Evolutionary conservation across 2,888 invertebrate genomes (phyloP).

Genomic region (Barypeithes pellucidus): DNA sequence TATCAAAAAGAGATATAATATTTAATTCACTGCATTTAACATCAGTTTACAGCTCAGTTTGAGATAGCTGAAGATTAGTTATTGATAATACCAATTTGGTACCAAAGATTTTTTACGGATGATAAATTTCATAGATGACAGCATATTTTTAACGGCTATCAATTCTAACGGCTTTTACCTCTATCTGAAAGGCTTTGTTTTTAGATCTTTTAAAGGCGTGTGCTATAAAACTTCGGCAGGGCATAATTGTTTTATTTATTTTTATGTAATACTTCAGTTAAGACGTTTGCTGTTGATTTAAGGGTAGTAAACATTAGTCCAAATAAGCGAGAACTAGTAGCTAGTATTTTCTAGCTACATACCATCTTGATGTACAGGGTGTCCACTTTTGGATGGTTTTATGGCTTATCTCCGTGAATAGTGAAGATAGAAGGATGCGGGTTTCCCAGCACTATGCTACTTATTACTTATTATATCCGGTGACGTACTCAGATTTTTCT

Average conservation of each 20-base stretch:
- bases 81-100: constrained; percentile 23
- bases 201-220: constrained; percentile 11
- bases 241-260: neutral
- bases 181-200: neutral
- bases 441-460: too few relatives aligned
- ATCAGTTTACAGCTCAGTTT: constrained; percentile 13
- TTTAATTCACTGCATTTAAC: constrained; percentile 22
- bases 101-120: neutral
- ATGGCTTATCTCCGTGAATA: too few relatives aligned
- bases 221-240: neutral
- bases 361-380: too few relatives aligned
- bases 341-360: too few relatives aligned
- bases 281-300: too few relatives aligned
- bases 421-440: too few relatives aligned
- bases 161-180: neutral
- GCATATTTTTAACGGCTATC: constrained; percentile 10
- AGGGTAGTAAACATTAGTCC: too few relatives aligned
- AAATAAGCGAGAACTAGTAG: too few relatives aligned
- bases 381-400: too few relatives aligned
- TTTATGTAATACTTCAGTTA: too few relatives aligned
- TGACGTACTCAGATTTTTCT: too few relatives aligned
- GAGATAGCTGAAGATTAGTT: constrained; percentile 6
- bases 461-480: too few relatives aligned
- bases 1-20: constrained; percentile 3
- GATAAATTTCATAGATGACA: constrained; percentile 17